These are phyloP conservation scores for Chaetura pelagica DNA, from an alignment of 2,113 vertebrate species.

Conservation along the genomic window DNA sequence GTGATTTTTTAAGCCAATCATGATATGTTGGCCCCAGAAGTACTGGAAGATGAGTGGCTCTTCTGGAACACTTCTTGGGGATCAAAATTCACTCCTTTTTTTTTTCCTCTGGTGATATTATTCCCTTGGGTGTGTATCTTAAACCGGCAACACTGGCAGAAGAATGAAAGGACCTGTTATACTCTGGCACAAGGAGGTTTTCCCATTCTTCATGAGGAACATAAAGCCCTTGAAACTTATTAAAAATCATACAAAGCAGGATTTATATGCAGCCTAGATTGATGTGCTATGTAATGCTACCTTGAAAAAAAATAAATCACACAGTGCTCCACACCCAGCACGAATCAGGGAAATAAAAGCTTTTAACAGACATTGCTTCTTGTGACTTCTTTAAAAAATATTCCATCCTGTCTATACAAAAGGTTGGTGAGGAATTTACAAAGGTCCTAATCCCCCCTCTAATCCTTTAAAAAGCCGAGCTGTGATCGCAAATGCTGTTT, in stretches of 20 bases:
- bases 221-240: not conserved
- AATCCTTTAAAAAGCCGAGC: slow-evolving; percentile 33
- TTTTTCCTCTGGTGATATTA: not conserved
- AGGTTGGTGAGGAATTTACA: slow-evolving; percentile 48
- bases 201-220: not conserved
- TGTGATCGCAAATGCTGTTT: slow-evolving; percentile 26
- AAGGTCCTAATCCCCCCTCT: slow-evolving; percentile 27
- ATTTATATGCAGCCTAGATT: not conserved
- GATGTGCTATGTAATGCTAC: not conserved
- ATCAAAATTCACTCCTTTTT: not conserved
- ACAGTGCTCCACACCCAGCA: not conserved
- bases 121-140: not conserved
- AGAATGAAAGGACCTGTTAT: slow-evolving; percentile 11
- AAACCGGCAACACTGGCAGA: slow-evolving; percentile 22
- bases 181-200: not conserved
- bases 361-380: slow-evolving; percentile 3
- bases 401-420: slow-evolving; percentile 48
- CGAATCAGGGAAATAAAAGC: not conserved
- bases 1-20: not conserved
- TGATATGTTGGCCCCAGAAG: not conserved
- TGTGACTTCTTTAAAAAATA: slow-evolving; percentile 33
- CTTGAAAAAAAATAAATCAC: not conserved
- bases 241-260: not conserved
- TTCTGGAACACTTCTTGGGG: not conserved
- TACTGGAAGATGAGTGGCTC: not conserved